These are phyloP conservation scores for Latrodectus geometricus DNA, from an alignment of 1,140 invertebrate species.

Conservation along the genomic window DNA sequence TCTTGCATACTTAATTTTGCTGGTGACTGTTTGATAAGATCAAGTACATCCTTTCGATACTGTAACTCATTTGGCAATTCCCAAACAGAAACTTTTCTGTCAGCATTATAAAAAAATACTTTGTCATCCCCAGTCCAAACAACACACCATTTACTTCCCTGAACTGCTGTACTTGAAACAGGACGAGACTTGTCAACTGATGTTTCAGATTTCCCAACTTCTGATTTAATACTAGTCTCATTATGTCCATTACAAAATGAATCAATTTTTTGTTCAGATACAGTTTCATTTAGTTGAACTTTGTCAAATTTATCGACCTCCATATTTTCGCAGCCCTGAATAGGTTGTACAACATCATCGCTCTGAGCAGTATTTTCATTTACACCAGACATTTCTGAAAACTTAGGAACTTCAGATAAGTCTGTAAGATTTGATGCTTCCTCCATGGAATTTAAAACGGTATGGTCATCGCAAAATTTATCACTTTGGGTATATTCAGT, in stretches of 20 bases:
- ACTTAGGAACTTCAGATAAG: too few species aligned
- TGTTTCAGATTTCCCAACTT: constrained; percentile 69
- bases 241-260: neutral
- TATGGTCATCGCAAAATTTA: too few species aligned
- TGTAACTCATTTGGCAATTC: constrained; percentile 92
- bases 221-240: constrained; percentile 71
- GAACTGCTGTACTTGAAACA: constrained; percentile 93
- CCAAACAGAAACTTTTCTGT: constrained; percentile 94
- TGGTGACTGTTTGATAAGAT: constrained; percentile 85
- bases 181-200: constrained; percentile 85
- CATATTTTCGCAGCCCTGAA: neutral
- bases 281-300: neutral
- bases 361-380: neutral
- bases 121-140: constrained; percentile 98
- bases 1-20: constrained; percentile 67
- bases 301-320: neutral
- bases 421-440: too few species aligned
- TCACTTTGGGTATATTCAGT: too few species aligned
- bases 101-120: constrained; percentile 89
- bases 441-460: too few species aligned
- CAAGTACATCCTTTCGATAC: constrained; percentile 88
- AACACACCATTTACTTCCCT: constrained; percentile 97
- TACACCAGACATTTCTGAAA: too few species aligned
- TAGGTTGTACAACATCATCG: neutral
- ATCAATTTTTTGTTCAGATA: neutral